Percentiles rank a stretch among this genome's conserved stretches.
Conservation (phyloP, 1,140 invertebrate species). For the Drosophila elegans region DNA sequence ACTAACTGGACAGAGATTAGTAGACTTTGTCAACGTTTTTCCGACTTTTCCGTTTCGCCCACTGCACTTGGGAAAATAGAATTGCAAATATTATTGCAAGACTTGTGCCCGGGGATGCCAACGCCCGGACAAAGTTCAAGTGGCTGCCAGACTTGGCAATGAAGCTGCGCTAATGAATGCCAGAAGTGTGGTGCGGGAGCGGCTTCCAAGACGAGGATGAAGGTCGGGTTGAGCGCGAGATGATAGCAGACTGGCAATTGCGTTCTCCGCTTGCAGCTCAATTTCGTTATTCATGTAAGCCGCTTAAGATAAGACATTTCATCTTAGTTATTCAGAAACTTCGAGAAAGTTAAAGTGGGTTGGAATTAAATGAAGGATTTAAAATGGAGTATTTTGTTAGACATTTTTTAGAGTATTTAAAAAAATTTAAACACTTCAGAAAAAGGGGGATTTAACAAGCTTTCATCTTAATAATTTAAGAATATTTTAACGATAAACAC, state of each 20-base stretch:
- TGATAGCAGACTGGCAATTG: constrained; percentile 28
- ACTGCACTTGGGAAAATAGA: constrained; percentile 21
- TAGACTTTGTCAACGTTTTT: constrained; percentile 42
- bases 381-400: too few relatives aligned
- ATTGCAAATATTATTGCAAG: constrained; percentile 42
- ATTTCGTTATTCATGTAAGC: constrained; percentile 34
- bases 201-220: neutral
- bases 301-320: constrained; percentile 22
- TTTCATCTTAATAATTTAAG: too few relatives aligned
- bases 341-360: constrained; percentile 2
- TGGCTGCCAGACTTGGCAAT: constrained; percentile 44
- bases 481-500: too few relatives aligned
- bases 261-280: constrained; percentile 12
- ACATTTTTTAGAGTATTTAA: too few relatives aligned
- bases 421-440: too few relatives aligned
- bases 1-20: constrained; percentile 44
- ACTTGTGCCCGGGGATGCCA: constrained; percentile 6
- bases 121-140: constrained; percentile 58
- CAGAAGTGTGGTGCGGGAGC: too few relatives aligned
- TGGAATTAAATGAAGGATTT: constrained; percentile 6
- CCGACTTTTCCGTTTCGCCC: neutral
- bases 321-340: constrained; percentile 15
- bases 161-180: constrained; percentile 46
- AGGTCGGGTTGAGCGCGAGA: constrained; percentile 2
- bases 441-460: too few relatives aligned